These are phyloP conservation scores for Dendrolimus pini DNA, from an alignment of 2,888 invertebrate genomes.

Conservation along the genomic window DNA sequence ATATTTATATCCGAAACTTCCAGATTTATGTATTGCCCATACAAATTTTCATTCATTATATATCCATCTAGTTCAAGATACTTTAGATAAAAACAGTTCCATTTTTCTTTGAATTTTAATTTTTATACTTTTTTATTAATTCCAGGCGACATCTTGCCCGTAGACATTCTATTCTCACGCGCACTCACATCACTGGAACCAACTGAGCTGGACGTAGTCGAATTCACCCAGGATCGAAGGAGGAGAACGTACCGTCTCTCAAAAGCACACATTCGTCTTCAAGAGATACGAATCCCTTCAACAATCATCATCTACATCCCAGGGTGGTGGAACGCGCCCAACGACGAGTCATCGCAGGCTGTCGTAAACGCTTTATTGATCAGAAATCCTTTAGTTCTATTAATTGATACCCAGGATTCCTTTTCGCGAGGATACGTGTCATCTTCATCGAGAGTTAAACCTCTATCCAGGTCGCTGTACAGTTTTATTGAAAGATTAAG, in stretches of 20 bases:
- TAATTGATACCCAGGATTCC: constrained; percentile 46
- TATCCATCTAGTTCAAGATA: too few relatives aligned
- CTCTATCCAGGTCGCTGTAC: constrained; percentile 40
- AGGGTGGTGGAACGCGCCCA: constrained; percentile 62
- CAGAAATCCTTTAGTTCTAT: constrained; percentile 35
- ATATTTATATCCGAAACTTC: too few relatives aligned
- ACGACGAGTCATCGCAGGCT: constrained; percentile 46
- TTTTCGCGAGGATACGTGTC: constrained; percentile 56
- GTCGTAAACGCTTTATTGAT: constrained; percentile 41
- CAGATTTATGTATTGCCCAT: too few relatives aligned
- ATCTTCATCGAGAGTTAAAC: constrained; percentile 45
- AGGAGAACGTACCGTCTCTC: constrained; percentile 26
- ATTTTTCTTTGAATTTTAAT: too few relatives aligned
- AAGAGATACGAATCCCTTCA: constrained; percentile 12
- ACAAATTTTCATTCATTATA: too few relatives aligned
- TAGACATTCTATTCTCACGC: constrained; percentile 41
- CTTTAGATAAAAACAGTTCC: too few relatives aligned
- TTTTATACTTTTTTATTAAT: constrained; percentile 5
- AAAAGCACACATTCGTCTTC: constrained; percentile 20
- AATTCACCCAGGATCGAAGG: constrained; percentile 20
- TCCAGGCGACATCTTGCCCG: constrained; percentile 55
- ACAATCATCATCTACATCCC: constrained; percentile 50
- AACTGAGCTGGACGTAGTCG: constrained; percentile 37
- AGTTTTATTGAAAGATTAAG: constrained; percentile 36
- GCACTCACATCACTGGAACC: constrained; percentile 23